Evolutionary conservation across 2,888 invertebrate species (phyloP).

Genomic region (Stenodema calcarata): DNA sequence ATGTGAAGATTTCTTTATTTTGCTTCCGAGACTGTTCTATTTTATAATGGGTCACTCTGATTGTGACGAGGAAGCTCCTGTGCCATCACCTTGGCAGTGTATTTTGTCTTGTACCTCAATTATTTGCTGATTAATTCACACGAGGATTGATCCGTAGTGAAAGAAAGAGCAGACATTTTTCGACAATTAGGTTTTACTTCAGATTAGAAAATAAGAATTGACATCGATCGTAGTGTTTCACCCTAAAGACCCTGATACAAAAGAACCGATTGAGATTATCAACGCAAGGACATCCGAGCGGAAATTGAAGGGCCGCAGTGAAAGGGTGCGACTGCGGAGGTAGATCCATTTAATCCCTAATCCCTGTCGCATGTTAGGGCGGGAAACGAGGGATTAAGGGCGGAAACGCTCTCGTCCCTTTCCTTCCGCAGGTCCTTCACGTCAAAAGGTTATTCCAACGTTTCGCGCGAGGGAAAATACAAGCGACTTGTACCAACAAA

Average conservation of each 20-base stretch:
- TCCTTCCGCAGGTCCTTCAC: not conserved
- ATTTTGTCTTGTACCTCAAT: too few species aligned
- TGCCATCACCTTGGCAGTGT: too few species aligned
- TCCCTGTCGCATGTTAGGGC: not conserved
- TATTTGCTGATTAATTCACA: too few species aligned
- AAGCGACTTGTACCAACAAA: not conserved
- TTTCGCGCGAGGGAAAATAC: not conserved
- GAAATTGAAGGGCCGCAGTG: not conserved
- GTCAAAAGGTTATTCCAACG: not conserved
- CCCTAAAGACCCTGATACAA: not conserved
- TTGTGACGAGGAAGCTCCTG: too few species aligned
- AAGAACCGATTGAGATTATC: not conserved
- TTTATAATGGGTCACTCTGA: too few species aligned
- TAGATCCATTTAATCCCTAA: not conserved
- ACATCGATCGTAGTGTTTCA: too few species aligned
- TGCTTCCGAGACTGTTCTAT: too few species aligned
- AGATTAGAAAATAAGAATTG: too few species aligned
- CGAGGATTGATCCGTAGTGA: too few species aligned
- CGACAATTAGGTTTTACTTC: too few species aligned
- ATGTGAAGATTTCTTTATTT: too few species aligned
- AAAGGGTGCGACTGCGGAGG: not conserved
- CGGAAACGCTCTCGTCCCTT: not conserved
- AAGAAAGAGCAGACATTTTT: too few species aligned
- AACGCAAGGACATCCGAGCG: not conserved
- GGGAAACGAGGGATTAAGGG: not conserved